Evolutionary conservation across 2,888 invertebrate genomes (phyloP).

Genomic region (Xestoiulus laeticollis): DNA sequence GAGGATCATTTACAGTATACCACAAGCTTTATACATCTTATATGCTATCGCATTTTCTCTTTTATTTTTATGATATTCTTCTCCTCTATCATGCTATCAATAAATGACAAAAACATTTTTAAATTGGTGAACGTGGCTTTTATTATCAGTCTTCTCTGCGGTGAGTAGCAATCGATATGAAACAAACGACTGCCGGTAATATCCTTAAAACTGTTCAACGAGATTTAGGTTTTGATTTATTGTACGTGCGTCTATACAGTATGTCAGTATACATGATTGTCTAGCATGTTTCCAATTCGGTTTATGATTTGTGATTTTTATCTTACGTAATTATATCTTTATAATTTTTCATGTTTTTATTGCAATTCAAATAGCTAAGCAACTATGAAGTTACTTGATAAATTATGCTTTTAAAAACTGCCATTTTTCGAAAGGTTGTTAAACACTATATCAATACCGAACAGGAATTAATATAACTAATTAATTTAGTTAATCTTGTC

Average conservation of each 20-base stretch:
- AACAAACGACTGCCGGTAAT: background rate
- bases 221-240: conserved; percentile 5
- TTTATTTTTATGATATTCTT: background rate
- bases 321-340: background rate
- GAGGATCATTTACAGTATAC: background rate
- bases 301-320: background rate
- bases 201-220: conserved; percentile 18
- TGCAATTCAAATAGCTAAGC: background rate
- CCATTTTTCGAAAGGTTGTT: background rate
- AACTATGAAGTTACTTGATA: background rate
- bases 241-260: background rate
- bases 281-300: background rate
- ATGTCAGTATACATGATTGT: background rate
- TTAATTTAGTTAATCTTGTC: too few species aligned
- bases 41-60: background rate
- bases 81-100: background rate
- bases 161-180: conserved; percentile 9
- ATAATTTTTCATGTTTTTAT: background rate
- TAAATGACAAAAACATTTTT: conserved; percentile 28
- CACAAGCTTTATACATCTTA: background rate
- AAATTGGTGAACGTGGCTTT: conserved; percentile 29
- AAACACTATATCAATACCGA: background rate
- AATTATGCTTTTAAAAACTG: background rate
- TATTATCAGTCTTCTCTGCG: background rate
- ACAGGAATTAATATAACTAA: background rate